phyloP scores from a whole-genome alignment of 2,797 vertebrate genomes.

The Danio jaintianensis region DNA sequence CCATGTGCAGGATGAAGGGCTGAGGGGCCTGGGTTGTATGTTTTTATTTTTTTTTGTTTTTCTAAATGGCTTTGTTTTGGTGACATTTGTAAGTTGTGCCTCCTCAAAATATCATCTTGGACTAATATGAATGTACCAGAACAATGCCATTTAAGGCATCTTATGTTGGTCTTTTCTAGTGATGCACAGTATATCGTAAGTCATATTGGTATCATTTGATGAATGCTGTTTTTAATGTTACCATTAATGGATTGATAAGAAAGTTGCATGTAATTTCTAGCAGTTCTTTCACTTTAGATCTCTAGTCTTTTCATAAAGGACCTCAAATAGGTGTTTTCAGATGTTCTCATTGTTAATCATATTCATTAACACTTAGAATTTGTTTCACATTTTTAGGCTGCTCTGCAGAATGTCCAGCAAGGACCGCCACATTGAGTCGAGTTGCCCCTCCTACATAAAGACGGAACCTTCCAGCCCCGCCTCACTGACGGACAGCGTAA shows the following conservation, averaged over 20 bases:
- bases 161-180: not conserved
- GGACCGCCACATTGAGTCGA: slow-evolving; percentile 99
- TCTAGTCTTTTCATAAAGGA: too few relatives aligned
- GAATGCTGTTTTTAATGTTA: too few relatives aligned
- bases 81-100: not conserved
- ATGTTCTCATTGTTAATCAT: not conserved
- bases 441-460: slow-evolving; percentile 99
- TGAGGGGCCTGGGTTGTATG: not conserved
- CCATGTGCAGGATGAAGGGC: slow-evolving; percentile 2
- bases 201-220: too few relatives aligned
- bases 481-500: slow-evolving; percentile 99
- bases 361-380: not conserved
- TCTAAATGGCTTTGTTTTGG: slow-evolving; percentile 18
- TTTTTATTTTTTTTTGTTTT: slow-evolving; percentile 13
- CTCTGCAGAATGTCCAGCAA: slow-evolving; percentile 99
- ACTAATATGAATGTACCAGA: not conserved
- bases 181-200: too few relatives aligned
- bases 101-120: not conserved
- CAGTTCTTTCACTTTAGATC: too few relatives aligned
- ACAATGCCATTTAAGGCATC: not conserved
- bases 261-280: too few relatives aligned
- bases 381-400: slow-evolving; percentile 83
- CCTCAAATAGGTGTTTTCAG: not conserved
- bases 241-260: too few relatives aligned
- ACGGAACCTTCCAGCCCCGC: slow-evolving; percentile 99